Evolutionary conservation across 1,140 invertebrate species (phyloP).

Genomic region (Diorhabda carinulata): DNA sequence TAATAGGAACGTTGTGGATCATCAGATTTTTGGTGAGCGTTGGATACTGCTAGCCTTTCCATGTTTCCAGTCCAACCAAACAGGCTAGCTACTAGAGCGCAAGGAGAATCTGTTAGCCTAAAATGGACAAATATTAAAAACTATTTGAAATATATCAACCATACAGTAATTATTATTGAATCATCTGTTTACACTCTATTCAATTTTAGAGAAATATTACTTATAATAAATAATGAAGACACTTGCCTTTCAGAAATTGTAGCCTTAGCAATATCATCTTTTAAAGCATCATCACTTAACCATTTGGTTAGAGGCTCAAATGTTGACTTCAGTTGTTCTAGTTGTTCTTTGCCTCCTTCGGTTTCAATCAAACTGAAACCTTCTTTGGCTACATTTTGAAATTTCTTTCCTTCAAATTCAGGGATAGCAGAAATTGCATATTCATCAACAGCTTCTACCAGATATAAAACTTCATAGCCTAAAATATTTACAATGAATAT

Average conservation of each 20-base stretch:
- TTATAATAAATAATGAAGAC: too few relatives aligned
- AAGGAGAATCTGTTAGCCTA: slow-evolving; percentile 85
- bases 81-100: slow-evolving; percentile 92
- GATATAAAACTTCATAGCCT: slow-evolving; percentile 94
- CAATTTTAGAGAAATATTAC: too few relatives aligned
- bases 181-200: too few relatives aligned
- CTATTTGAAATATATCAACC: not conserved
- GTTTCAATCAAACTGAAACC: slow-evolving; percentile 85
- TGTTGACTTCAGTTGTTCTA: slow-evolving; percentile 73
- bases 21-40: slow-evolving; percentile 94
- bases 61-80: slow-evolving; percentile 99
- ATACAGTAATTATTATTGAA: too few relatives aligned
- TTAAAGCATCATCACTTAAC: slow-evolving; percentile 82
- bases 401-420: slow-evolving; percentile 99
- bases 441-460: slow-evolving; percentile 97
- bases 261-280: slow-evolving; percentile 80
- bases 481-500: slow-evolving; percentile 40
- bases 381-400: slow-evolving; percentile 99
- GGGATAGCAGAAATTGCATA: slow-evolving; percentile 95
- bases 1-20: slow-evolving; percentile 91
- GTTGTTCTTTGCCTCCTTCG: slow-evolving; percentile 76
- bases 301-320: slow-evolving; percentile 92
- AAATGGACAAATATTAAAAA: not conserved
- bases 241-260: slow-evolving; percentile 70
- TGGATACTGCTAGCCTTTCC: slow-evolving; percentile 93